Evolutionary conservation across 2,797 vertebrate genomes (phyloP).

Genomic region (Nannoperca obscura): DNA sequence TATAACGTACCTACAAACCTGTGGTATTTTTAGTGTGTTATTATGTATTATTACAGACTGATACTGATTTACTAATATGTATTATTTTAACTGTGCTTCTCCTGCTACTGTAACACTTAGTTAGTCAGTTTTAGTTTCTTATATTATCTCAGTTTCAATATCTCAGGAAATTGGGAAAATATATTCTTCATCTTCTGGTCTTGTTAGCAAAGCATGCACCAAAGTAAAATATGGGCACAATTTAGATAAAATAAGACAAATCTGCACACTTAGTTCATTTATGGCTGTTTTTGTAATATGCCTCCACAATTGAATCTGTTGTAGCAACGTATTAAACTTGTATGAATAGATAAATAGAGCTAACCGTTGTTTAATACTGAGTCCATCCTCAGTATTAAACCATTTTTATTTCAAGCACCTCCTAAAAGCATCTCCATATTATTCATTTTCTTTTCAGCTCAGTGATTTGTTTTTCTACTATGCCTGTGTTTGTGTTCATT

Average conservation of each 20-base stretch:
- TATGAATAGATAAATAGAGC: background rate
- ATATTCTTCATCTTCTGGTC: background rate
- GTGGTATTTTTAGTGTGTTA: background rate
- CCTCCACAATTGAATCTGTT: background rate
- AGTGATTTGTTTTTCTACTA: background rate
- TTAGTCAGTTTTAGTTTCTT: background rate
- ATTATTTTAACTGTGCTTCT: background rate
- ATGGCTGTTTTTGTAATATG: background rate
- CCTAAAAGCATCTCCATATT: background rate
- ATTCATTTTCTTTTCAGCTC: background rate
- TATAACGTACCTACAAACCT: background rate
- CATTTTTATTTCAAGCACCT: background rate
- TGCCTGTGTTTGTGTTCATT: slow-evolving; percentile 4
- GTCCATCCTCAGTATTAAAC: background rate
- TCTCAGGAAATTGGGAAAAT: background rate
- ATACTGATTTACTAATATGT: background rate
- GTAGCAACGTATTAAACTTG: background rate
- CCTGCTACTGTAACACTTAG: background rate
- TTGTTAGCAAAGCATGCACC: background rate
- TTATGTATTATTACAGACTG: background rate
- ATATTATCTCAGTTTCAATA: background rate
- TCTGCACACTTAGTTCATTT: background rate
- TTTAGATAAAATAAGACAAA: no score
- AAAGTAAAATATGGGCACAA: background rate
- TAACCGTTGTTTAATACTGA: no score